Percentiles rank a stretch among this genome's conserved stretches.
These are phyloP conservation scores for Mesodorylaimus sp. DNA, from an alignment of 2,888 invertebrate species.

Conservation along the genomic window DNA sequence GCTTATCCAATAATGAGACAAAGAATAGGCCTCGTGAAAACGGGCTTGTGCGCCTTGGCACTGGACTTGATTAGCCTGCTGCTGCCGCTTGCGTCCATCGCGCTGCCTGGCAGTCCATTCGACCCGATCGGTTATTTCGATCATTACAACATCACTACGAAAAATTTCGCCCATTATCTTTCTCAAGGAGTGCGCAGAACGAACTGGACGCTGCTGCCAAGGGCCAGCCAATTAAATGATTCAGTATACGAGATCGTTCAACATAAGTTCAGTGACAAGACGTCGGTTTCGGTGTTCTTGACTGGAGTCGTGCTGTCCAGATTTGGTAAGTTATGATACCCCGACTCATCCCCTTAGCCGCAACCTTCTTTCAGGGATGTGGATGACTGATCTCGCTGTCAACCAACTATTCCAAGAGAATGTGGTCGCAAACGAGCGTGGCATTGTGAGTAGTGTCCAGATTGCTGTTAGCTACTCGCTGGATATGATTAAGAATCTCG, in stretches of 20 bases:
- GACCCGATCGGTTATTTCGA: conserved; percentile 17
- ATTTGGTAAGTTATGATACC: conserved; percentile 14
- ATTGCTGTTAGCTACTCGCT: conserved; percentile 37
- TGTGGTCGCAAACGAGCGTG: conserved; percentile 35
- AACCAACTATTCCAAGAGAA: conserved; percentile 38
- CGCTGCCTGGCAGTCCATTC: conserved; percentile 38
- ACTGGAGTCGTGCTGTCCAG: conserved; percentile 12
- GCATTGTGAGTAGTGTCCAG: conserved; percentile 39
- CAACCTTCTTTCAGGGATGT: conserved; percentile 34
- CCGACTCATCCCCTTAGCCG: background rate
- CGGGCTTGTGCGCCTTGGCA: conserved; percentile 29
- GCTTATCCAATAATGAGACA: conserved; percentile 33
- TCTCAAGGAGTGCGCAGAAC: too few species aligned
- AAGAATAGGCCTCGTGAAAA: conserved; percentile 26
- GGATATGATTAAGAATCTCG: conserved; percentile 36
- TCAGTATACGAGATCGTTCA: too few species aligned
- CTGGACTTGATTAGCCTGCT: conserved; percentile 10
- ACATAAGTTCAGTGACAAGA: background rate
- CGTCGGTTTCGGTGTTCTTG: conserved; percentile 11
- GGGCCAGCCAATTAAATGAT: too few species aligned
- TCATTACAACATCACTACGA: too few species aligned
- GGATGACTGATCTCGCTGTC: conserved; percentile 39
- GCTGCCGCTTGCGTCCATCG: conserved; percentile 26
- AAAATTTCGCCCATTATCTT: background rate
- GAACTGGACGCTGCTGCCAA: too few species aligned